These are phyloP conservation scores for Labrus mixtus DNA, from an alignment of 2,113 vertebrate genomes.

Conservation along the genomic window DNA sequence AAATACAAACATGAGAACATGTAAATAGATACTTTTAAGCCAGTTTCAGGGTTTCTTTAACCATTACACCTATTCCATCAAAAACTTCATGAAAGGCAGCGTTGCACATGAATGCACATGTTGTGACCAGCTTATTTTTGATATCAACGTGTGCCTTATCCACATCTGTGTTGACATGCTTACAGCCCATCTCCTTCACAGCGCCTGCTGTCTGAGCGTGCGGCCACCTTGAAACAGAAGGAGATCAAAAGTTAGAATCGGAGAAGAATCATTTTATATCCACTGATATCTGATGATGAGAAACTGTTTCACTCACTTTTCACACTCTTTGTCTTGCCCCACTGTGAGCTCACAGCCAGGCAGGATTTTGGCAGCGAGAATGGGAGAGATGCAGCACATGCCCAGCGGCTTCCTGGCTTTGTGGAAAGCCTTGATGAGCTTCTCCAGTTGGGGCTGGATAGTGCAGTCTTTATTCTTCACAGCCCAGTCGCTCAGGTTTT, in stretches of 20 bases:
- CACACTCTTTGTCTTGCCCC: constrained; percentile 85
- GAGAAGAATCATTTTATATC: no score
- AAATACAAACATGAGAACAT: not conserved
- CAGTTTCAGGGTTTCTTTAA: constrained; percentile 85
- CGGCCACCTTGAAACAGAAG: constrained; percentile 84
- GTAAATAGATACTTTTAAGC: constrained; percentile 57
- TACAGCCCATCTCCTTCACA: constrained; percentile 87
- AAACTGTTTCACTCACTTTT: constrained; percentile 56
- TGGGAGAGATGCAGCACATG: constrained; percentile 90
- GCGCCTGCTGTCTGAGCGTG: constrained; percentile 81
- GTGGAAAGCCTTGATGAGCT: constrained; percentile 85
- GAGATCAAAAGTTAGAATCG: not conserved
- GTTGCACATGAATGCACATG: constrained; percentile 90
- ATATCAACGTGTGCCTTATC: constrained; percentile 84
- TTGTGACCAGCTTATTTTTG: constrained; percentile 89
- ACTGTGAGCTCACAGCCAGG: constrained; percentile 91
- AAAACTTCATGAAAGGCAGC: constrained; percentile 86
- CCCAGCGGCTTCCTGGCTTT: constrained; percentile 87
- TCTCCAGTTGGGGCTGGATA: constrained; percentile 81
- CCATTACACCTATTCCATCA: constrained; percentile 87
- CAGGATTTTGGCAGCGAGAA: constrained; percentile 89
- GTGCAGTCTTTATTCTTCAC: constrained; percentile 87
- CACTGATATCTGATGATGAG: not conserved
- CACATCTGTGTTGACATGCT: constrained; percentile 86
- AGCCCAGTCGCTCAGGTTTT: constrained; percentile 92